Evolutionary conservation across 2,113 vertebrate genomes (phyloP), one percentile per base, ranked within the genome.

Genomic region (Phalacrocorax brasilianus): DNA sequence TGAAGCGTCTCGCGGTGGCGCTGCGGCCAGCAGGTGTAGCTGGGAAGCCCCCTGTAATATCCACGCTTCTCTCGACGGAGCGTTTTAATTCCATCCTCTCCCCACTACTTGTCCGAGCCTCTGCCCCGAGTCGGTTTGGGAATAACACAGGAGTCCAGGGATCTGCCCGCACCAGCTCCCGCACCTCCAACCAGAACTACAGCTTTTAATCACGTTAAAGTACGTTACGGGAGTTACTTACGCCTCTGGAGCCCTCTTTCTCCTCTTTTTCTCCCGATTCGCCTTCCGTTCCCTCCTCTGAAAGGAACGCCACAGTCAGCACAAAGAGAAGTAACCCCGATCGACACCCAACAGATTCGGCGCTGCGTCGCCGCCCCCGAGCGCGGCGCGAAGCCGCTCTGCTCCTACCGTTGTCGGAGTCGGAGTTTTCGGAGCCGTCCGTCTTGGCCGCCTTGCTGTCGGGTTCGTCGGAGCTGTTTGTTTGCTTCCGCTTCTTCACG

Each of bases 261-360:
- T 97, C 91, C 81, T 98, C 90, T 67, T 97, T 98, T 55, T 97
- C 98, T 58, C 95, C 93, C 0, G 96, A 95, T 89, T 98, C 98
- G 28, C 97, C 98, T 92, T 98, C 98, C 0, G 97, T 98, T 18
- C 97, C 97, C 27, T 98, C 98, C 76, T 98, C 98, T 98, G 93
- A 16, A 97, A 97, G 61, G 7, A 44, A 82, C 3, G 62, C 4
- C 16, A 23, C 23, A 20, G 12, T 93, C 56, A 74, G 42, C 8
- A 22, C 14, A 30, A 50, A 45, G n/a, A 65, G 56, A 19, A 32
- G 16, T 5, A 30, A 23, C 38, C 28, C 52, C 12, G 22, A 44
- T 8, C 12, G 3, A 17, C 45, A 7, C 27, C 70, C 70, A 12
- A 63, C 13, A 30, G 23, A 18, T 9, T 42, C 42, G 7, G 9